Evolutionary conservation across 2,797 vertebrate genomes (phyloP), one percentile per base, ranked within the genome.

Genomic region (Neosilurus hyrtlii): DNA sequence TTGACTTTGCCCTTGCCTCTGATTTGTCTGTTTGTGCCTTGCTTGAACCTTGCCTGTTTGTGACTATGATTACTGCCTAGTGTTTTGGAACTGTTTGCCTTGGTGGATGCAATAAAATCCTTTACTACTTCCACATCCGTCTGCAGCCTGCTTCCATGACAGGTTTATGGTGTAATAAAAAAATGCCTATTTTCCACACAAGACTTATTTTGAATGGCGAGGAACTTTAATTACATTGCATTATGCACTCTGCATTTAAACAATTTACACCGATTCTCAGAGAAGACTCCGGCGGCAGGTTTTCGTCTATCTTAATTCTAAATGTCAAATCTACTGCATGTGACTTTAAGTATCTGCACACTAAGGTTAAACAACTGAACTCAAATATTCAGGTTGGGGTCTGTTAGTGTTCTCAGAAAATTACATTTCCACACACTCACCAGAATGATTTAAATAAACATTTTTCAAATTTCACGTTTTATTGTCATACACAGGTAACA

Each of bases 171-270:
- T 43, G 37, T 2, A 43, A 43, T 3, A 43, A 43, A 43, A 43
- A 43, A 43, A 6, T 3, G 37, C 37, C 37, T 43, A 26, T 70
- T 78, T 79, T 22, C 59, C 37, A 43, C 37, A 54, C 67, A 72
- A 79, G 67, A 75, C 15, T 67, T 57, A 20, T 68, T 62, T 20
- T 79, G 43, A 79, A 83, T 73, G 43, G 67, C 59, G 73, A 12
- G 61, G 67, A 83, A 43, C 67, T 73, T 59, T 54, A 73, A 79
- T 79, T 79, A 73, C 68, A 79, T 37, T 71, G 82, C 59, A 79
- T 72, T 57, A 63, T 65, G 68, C 59, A 54, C 15, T 83, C 51
- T 30, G 76, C 30, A 54, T 80, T 79, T 20, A 52, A 79, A 10
- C 67, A 82, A 70, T 56, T 79, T 43, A 16, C 10, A 65, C 4